A percentile compares a stretch with the other conserved stretches of the same genome.
Conservation (phyloP, 2,113 vertebrate genomes). For the Bufo bufo region DNA sequence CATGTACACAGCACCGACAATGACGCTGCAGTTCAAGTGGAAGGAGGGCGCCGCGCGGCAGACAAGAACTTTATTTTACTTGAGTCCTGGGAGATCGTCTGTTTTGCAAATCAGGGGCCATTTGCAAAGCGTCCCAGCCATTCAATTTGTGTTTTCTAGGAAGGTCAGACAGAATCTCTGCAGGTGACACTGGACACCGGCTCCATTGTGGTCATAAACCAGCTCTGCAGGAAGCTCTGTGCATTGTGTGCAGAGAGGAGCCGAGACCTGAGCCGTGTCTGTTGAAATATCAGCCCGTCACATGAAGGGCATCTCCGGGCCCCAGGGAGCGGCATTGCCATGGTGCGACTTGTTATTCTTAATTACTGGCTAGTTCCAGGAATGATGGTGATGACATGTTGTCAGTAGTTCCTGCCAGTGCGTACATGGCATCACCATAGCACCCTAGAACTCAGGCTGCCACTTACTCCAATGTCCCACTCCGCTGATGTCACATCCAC, state of each 20-base stretch:
- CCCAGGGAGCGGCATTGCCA: conserved; percentile 34
- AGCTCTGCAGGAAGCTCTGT: not conserved
- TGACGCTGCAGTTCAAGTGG: not conserved
- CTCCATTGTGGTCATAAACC: not conserved
- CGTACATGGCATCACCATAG: too few species aligned
- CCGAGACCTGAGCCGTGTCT: not conserved
- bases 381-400: not conserved
- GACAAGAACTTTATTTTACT: not conserved
- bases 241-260: not conserved
- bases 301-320: not conserved
- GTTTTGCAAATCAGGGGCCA: not conserved
- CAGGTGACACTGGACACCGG: not conserved
- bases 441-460: too few species aligned
- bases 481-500: too few species aligned
- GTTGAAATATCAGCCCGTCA: not conserved
- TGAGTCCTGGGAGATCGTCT: not conserved
- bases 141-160: not conserved
- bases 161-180: not conserved
- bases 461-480: too few species aligned
- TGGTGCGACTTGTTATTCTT: conserved; percentile 41
- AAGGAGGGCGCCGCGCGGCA: not conserved
- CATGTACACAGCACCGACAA: too few species aligned
- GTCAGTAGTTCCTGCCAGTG: not conserved
- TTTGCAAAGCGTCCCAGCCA: not conserved
- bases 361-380: conserved; percentile 48